Evolutionary conservation across 2,888 invertebrate species (phyloP).

Genomic region (Tetanocera ferruginea): DNA sequence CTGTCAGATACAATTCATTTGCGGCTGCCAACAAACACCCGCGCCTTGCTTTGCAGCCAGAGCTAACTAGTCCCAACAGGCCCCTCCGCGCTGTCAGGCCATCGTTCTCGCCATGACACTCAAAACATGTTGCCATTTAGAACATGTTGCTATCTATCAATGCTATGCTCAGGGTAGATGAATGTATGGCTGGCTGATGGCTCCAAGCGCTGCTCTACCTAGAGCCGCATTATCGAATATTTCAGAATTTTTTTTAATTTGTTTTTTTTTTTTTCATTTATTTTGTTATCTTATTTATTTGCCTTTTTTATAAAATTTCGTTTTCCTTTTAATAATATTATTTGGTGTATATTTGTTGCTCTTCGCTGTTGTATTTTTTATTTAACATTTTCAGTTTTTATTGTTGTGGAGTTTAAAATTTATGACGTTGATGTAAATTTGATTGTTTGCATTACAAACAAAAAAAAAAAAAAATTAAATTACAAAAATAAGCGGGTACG

Average conservation of each 20-base stretch:
- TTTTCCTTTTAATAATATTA: too few relatives aligned
- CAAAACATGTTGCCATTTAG: neutral
- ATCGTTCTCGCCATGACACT: neutral
- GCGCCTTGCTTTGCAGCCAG: neutral
- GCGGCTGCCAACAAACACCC: neutral
- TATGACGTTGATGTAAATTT: slow-evolving; percentile 13
- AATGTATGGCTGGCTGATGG: neutral
- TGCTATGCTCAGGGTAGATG: neutral
- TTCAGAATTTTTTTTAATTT: too few relatives aligned
- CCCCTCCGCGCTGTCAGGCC: neutral
- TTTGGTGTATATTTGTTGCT: too few relatives aligned
- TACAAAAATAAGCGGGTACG: neutral
- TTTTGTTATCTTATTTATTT: too few relatives aligned
- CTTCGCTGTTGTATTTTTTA: too few relatives aligned
- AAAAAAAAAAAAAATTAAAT: too few relatives aligned
- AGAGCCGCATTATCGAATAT: neutral
- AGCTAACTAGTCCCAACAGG: neutral
- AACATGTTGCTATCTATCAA: neutral
- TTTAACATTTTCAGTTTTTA: too few relatives aligned
- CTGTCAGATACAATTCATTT: slow-evolving; percentile 28
- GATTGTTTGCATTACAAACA: slow-evolving; percentile 11
- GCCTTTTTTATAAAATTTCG: too few relatives aligned
- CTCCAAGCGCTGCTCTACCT: neutral
- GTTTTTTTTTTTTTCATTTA: too few relatives aligned
- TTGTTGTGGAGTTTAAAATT: neutral